These are phyloP conservation scores for Tupaia tana DNA, from an alignment of 2,113 vertebrate species.

Conservation along the genomic window DNA sequence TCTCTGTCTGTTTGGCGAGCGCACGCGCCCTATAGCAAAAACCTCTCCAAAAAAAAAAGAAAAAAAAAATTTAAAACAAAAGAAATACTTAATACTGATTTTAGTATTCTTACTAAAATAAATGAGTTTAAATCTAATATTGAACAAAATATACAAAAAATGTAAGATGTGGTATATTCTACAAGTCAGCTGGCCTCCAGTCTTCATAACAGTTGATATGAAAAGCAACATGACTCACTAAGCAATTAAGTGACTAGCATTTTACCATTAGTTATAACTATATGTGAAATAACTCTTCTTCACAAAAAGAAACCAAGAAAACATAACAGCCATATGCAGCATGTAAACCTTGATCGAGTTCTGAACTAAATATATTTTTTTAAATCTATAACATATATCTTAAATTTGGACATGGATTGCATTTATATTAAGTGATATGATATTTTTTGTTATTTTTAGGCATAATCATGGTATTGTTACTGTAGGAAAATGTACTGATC, in stretches of 20 bases:
- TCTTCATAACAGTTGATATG: not conserved
- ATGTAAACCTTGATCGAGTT: too few relatives aligned
- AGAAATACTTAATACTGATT: not conserved
- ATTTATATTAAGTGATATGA: not conserved
- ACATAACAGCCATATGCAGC: too few relatives aligned
- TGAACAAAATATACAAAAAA: not conserved
- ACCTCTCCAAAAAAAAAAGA: too few relatives aligned
- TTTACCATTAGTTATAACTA: not conserved
- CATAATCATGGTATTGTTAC: fast-evolving
- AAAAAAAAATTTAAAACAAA: too few relatives aligned
- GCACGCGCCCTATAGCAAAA: too few relatives aligned
- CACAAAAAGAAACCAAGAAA: not conserved
- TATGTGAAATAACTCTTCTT: fast-evolving
- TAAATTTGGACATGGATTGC: not conserved
- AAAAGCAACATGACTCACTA: not conserved
- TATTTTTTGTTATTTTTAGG: not conserved
- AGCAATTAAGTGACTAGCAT: not conserved
- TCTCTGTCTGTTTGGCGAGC: too few relatives aligned
- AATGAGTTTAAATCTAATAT: not conserved
- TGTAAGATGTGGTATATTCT: not conserved
- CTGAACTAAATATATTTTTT: not conserved
- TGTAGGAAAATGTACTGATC: not conserved
- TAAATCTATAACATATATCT: not conserved
- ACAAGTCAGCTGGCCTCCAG: not conserved
- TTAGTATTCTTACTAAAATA: not conserved